Evolutionary conservation across 2,797 vertebrate species (phyloP), one percentile per base, ranked within the genome.

Genomic region (Valencia hispanica): DNA sequence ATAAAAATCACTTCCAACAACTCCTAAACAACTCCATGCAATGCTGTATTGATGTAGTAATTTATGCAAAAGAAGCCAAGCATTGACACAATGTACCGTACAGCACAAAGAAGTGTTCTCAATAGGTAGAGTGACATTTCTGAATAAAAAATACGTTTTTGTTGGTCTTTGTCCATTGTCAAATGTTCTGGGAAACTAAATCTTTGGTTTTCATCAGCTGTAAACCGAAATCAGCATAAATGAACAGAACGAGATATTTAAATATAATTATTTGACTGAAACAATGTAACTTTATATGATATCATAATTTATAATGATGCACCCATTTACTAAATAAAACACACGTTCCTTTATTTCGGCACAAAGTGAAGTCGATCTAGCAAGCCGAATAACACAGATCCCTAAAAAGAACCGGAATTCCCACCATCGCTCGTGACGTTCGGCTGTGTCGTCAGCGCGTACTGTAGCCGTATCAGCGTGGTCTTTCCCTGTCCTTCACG

Each of bases 401-500:
- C 65, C 39, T 8, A 43, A n/a, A 41, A 43, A 7, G 2, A 43
- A 43, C 2, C 25, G 65, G 65, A 68, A 68, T 27, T 41, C 39
- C 36, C 65, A 68, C 43, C 65, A 41, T 68, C 12, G 12, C 65
- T 41, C 0, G 6, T 43, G 39, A 68, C 65, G 39, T 43, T 68
- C 39, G 27, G 30, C 27, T 15, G 5, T 87, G 84, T 90, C 89
- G 91, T 92, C 90, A 91, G 25, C 74, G 15, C 89, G 91, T 81
- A 61, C 27, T 10, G 1, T 0, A 15, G 0, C 34, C 76, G 84
- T 65, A 0, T 18, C 41, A 27, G 65, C 81, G 63, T 75, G 30
- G 57, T 70, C 20, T 57, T n/a, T 45, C 72, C 18, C 79, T 93
- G 92, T 72, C 92, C 92, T 93, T 93, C 87, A 91, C 72, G 32